Base-by-base conservation (phyloP, 1,140 invertebrate genomes). In the Eubasilissa regina region DNA sequence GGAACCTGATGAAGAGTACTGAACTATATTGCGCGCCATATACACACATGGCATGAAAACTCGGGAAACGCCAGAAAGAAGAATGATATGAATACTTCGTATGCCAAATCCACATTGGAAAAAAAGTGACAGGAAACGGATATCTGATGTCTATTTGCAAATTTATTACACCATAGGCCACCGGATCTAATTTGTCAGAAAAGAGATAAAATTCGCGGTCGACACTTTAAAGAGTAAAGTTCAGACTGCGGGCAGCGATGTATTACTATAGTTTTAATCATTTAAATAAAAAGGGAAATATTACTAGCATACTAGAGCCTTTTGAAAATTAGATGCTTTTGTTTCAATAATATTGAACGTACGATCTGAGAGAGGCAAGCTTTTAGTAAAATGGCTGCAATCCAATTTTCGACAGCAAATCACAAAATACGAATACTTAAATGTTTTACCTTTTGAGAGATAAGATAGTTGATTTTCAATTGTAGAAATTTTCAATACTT, bases 181-280 rank as follows among this genome's bases (percentile, higher is more conserved):
- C 60, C 75, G 75, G 60, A 77, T 53, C 43, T 62, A 77, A 77
- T 77, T 77, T 77, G 75, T 77, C 60, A 77, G 48, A 74, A 47
- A 70, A 51, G 47, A 70, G 66, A 70, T 70, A 70, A 68, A 68
- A 68, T 68, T 68, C 64, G 64, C 43, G 44, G 64, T 47, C 44
- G 25, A 17, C 43, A 45, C 64, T 68, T 68, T 45, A 44, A 70
- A 70, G 45, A 70, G 4, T 51, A 70, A 70, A 70, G 66, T 70
- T 70, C 45, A 70, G 15, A 4, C 13, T 10, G 9, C 13, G 44
- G 35, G 10, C 3, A 15, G n/a, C n/a, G 17, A 47, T 15, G 9
- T 7, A 25, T n/a, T 43, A n/a, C 8, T 1, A 15, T 3, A 66
- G 62, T 45, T 44, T 44, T 15, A 8, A 66, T 19, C 43, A 13